A percentile compares a stretch with the other conserved stretches of the same genome.
phyloP scores from a whole-genome alignment of 2,888 invertebrate species.

The Chrysolina oricalcia region DNA sequence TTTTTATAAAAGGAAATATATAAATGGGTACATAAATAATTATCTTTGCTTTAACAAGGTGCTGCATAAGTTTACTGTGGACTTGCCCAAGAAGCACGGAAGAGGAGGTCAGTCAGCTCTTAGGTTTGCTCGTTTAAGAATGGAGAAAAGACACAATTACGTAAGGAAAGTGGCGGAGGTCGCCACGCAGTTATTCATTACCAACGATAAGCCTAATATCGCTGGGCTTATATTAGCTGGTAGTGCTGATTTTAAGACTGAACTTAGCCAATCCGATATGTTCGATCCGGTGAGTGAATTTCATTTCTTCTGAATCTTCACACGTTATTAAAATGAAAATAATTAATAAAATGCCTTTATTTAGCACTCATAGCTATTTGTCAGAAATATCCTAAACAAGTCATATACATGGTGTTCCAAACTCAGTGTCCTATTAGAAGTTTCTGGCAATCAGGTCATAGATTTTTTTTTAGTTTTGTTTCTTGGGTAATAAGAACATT shows the following conservation, averaged over 20 bases:
- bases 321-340: background rate
- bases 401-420: too few species aligned
- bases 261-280: slow-evolving; percentile 99
- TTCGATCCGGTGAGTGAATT: slow-evolving; percentile 92
- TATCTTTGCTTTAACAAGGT: slow-evolving; percentile 71
- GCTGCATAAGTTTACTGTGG: slow-evolving; percentile 97
- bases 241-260: slow-evolving; percentile 99
- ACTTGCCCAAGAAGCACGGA: slow-evolving; percentile 99
- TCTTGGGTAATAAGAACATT: too few species aligned
- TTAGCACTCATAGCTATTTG: too few species aligned
- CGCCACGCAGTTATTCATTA: slow-evolving; percentile 97
- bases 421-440: too few species aligned
- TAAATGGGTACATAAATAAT: background rate
- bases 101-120: slow-evolving; percentile 99
- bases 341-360: too few species aligned
- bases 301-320: slow-evolving; percentile 4
- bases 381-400: too few species aligned
- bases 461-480: too few species aligned
- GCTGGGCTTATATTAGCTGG: slow-evolving; percentile 98
- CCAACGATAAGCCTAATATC: slow-evolving; percentile 97
- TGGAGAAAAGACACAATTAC: slow-evolving; percentile 99
- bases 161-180: slow-evolving; percentile 98
- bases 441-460: too few species aligned
- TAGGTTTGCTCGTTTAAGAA: slow-evolving; percentile 98
- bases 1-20: too few species aligned